phyloP scores from a whole-genome alignment of 2,797 vertebrate species.

The Thamnophis elegans region DNA sequence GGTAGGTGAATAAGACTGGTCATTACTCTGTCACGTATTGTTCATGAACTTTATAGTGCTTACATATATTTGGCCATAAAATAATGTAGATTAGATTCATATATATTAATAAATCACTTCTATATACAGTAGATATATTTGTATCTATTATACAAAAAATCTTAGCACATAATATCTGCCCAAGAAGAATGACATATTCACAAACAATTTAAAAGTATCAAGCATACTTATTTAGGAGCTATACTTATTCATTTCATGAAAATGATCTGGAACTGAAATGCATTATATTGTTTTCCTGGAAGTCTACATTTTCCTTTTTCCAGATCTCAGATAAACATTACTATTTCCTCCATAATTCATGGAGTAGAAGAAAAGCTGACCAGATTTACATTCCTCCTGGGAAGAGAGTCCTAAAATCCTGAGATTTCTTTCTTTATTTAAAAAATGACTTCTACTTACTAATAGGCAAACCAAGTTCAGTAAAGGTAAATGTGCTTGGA shows the following conservation, averaged over 20 bases:
- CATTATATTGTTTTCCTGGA: slow-evolving; percentile 5
- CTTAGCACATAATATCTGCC: not conserved
- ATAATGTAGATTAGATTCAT: not conserved
- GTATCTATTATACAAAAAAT: not conserved
- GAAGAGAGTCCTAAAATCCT: not conserved
- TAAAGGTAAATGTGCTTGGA: not conserved
- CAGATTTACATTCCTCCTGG: not conserved
- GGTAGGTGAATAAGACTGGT: not conserved
- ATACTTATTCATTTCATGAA: not conserved
- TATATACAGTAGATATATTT: not conserved
- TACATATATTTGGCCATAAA: not conserved
- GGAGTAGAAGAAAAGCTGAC: not conserved
- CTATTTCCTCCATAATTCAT: not conserved
- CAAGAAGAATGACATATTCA: not conserved
- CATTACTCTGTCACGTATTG: not conserved
- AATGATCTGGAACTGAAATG: slow-evolving; percentile 17
- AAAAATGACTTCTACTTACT: not conserved
- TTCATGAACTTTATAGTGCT: slow-evolving; percentile 11
- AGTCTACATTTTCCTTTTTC: slow-evolving; percentile 8
- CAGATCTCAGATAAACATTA: slow-evolving; percentile 8
- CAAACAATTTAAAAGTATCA: not conserved
- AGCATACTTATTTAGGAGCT: not conserved
- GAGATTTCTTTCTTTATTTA: not conserved
- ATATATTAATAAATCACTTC: not conserved
- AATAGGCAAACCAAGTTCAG: not conserved